Conservation (phyloP, 2,888 invertebrate genomes). For the Mimachlamys varia region DNA sequence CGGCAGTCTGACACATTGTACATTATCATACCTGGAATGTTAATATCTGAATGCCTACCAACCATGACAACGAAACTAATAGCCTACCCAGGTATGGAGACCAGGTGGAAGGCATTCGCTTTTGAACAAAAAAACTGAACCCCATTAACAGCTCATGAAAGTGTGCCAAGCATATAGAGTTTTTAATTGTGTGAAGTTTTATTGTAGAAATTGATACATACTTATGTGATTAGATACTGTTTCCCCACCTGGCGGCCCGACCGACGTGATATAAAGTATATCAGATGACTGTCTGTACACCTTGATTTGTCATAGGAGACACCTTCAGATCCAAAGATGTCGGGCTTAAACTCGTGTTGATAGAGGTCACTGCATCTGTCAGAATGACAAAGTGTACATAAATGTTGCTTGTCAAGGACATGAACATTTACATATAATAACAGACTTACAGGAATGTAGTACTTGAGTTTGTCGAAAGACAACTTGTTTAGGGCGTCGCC, state of each 20-base stretch:
- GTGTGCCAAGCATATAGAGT: too few relatives aligned
- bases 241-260: neutral
- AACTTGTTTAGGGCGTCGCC: too few relatives aligned
- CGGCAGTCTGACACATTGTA: neutral
- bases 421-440: too few relatives aligned
- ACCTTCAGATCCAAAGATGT: neutral
- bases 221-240: neutral
- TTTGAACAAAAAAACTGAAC: too few relatives aligned
- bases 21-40: neutral
- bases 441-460: too few relatives aligned
- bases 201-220: neutral
- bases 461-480: too few relatives aligned
- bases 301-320: neutral
- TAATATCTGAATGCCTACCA: neutral
- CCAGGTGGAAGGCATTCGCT: too few relatives aligned
- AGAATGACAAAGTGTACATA: neutral
- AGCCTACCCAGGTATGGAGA: neutral
- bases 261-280: neutral
- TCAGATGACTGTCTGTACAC: neutral
- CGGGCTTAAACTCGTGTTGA: neutral
- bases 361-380: neutral
- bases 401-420: neutral
- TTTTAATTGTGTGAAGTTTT: neutral
- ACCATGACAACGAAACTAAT: neutral
- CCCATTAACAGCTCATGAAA: too few relatives aligned